Evolutionary conservation across 2,113 vertebrate species (phyloP).

Genomic region (Neotoma lepida): DNA sequence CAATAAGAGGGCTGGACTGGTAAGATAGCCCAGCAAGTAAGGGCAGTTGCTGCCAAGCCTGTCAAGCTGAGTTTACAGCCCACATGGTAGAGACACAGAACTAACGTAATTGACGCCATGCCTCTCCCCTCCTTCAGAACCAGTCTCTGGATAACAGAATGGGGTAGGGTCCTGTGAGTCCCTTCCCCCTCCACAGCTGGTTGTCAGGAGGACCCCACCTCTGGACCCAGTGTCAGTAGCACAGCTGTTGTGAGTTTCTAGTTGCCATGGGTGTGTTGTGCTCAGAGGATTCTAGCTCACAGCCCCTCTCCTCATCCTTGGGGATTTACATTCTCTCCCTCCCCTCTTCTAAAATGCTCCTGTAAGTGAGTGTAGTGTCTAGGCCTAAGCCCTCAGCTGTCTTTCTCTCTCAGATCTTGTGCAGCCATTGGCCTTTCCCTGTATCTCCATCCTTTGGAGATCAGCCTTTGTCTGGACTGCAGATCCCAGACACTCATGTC

Average conservation of each 20-base stretch:
- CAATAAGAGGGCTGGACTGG: too few species aligned
- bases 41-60: too few species aligned
- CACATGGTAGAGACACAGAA: too few species aligned
- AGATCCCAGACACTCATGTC: too few species aligned
- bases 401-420: not conserved
- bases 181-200: not conserved
- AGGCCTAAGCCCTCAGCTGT: not conserved
- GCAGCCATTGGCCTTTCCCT: not conserved
- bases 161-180: not conserved
- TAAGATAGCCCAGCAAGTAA: too few species aligned
- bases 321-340: not conserved
- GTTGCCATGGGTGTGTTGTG: not conserved
- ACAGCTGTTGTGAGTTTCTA: not conserved
- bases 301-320: not conserved
- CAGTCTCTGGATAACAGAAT: not conserved
- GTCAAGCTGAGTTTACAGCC: too few species aligned
- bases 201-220: not conserved
- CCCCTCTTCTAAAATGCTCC: not conserved
- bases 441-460: not conserved
- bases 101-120: too few species aligned
- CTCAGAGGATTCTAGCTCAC: too few species aligned
- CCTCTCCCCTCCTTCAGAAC: not conserved
- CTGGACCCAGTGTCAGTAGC: not conserved
- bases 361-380: not conserved
- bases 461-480: not conserved